Percentiles rank a stretch among this genome's conserved stretches.
These are phyloP conservation scores for Perizoma flavofasciatum DNA, from an alignment of 2,888 invertebrate genomes.

Conservation along the genomic window DNA sequence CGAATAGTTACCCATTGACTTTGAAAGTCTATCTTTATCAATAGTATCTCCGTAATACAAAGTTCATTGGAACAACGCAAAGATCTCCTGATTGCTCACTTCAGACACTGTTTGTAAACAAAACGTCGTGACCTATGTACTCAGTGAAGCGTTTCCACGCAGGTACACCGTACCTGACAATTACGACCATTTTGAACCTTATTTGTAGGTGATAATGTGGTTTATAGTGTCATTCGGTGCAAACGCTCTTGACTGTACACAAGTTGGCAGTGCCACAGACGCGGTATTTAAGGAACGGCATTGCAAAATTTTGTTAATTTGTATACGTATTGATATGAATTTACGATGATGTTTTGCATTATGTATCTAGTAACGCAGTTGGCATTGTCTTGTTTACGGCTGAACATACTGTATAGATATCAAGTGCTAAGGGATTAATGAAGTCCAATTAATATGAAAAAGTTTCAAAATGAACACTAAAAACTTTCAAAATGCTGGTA, in stretches of 20 bases:
- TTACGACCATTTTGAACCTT: constrained; percentile 22
- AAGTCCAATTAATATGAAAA: no score
- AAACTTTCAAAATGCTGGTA: neutral
- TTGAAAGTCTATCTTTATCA: no score
- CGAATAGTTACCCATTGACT: no score
- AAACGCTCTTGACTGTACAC: constrained; percentile 5
- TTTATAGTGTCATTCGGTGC: constrained; percentile 2
- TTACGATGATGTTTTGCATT: constrained; percentile 12
- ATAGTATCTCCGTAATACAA: neutral
- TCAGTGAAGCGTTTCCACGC: constrained; percentile 16
- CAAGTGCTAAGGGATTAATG: constrained; percentile 19
- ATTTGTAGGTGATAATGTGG: constrained; percentile 6
- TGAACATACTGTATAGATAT: constrained; percentile 12
- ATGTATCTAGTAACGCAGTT: constrained; percentile 29
- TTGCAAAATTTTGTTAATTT: constrained; percentile 30
- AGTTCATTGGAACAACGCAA: constrained; percentile 24
- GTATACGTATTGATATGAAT: constrained; percentile 17
- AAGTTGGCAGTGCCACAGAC: constrained; percentile 30
- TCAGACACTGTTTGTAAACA: constrained; percentile 26
- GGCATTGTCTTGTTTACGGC: constrained; percentile 24
- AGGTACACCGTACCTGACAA: constrained; percentile 18
- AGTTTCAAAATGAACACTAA: neutral
- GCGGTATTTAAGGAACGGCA: constrained; percentile 33
- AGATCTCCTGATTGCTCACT: constrained; percentile 21
- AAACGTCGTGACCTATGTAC: constrained; percentile 21